Conservation (phyloP, 2,113 vertebrate genomes). For the Burhinus oedicnemus region DNA sequence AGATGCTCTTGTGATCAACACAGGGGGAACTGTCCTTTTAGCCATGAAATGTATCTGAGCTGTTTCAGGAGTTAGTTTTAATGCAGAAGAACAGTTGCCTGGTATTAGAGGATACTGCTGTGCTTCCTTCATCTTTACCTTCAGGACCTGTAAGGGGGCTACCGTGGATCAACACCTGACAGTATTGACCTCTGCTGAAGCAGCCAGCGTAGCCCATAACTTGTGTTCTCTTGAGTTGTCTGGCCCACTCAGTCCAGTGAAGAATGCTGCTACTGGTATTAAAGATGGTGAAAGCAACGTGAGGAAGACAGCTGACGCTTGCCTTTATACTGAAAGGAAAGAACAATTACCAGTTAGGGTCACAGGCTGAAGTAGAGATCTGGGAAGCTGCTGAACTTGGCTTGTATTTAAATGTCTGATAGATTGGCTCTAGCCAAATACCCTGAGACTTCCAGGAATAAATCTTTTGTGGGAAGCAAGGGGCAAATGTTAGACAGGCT, state of each 20-base stretch:
- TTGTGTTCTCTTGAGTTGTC: not conserved
- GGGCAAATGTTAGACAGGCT: not conserved
- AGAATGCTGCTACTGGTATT: not conserved
- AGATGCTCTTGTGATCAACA: not conserved
- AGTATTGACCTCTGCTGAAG: not conserved
- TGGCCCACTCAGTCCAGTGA: not conserved
- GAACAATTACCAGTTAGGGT: not conserved
- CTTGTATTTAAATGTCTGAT: not conserved
- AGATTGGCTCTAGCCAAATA: not conserved
- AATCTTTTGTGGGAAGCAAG: not conserved
- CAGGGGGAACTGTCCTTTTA: not conserved
- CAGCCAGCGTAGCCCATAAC: not conserved
- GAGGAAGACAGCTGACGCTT: not conserved
- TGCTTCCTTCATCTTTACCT: not conserved
- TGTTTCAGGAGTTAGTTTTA: not conserved
- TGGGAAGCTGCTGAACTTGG: not conserved
- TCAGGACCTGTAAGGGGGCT: not conserved
- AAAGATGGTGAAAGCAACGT: not conserved
- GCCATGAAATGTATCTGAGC: not conserved
- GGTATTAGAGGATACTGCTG: not conserved
- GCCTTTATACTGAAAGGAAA: not conserved
- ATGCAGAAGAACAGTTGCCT: not conserved
- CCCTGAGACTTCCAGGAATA: not conserved
- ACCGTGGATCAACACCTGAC: not conserved
- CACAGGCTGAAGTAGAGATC: not conserved